Evolutionary conservation across 2,113 vertebrate species (phyloP).

Genomic region (Ariopsis seemanni): DNA sequence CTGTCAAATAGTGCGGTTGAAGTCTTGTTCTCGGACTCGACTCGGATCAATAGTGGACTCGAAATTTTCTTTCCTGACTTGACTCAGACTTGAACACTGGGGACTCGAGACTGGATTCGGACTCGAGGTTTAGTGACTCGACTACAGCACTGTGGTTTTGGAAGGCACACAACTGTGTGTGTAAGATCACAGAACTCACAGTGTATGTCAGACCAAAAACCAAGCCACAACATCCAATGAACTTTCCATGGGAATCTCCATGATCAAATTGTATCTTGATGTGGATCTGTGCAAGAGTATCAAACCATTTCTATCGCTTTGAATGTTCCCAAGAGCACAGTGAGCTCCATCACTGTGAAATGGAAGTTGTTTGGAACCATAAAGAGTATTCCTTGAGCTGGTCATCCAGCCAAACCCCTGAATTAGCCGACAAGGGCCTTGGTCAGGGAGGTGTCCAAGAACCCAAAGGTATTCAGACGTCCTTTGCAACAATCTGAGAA

Average conservation of each 20-base stretch:
- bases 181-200: background rate
- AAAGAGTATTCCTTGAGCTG: background rate
- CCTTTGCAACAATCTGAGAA: background rate
- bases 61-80: no score
- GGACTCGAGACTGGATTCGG: no score
- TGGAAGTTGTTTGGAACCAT: background rate
- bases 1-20: no score
- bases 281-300: background rate
- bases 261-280: background rate
- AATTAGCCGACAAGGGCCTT: background rate
- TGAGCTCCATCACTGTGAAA: background rate
- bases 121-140: no score
- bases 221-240: background rate
- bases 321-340: background rate
- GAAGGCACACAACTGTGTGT: background rate
- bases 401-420: background rate
- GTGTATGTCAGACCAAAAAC: background rate
- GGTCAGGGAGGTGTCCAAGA: background rate
- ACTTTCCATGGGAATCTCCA: background rate
- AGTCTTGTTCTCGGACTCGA: no score
- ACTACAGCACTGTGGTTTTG: no score
- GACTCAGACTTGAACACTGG: no score
- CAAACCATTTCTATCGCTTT: background rate
- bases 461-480: background rate
- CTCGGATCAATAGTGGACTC: no score